Percentiles rank a stretch among this genome's conserved stretches.
phyloP scores from a whole-genome alignment of 2,113 vertebrate species.

The Sturnus vulgaris region DNA sequence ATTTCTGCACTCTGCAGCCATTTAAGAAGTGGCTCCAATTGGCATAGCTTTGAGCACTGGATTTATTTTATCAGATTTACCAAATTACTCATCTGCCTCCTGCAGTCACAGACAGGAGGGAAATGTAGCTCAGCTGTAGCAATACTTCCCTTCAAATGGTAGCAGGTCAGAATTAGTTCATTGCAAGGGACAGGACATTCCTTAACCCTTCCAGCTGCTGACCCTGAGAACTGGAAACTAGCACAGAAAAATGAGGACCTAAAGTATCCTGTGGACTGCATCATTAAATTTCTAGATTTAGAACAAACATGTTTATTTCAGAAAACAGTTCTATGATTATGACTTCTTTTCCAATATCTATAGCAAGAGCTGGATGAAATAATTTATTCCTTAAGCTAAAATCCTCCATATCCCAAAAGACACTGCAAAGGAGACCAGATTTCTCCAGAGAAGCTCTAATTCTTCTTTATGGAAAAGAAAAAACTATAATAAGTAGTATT shows the following conservation, averaged over 20 bases:
- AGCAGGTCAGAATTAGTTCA: not conserved
- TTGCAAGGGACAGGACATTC: not conserved
- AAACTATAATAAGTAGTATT: not conserved
- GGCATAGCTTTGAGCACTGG: not conserved
- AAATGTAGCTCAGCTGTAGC: not conserved
- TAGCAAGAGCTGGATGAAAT: not conserved
- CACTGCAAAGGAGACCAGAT: not conserved
- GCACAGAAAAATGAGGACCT: not conserved
- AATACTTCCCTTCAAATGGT: not conserved
- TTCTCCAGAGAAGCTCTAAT: not conserved
- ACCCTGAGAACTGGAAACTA: not conserved
- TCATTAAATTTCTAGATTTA: not conserved
- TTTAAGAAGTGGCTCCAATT: not conserved
- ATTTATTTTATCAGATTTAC: not conserved
- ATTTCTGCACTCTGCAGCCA: not conserved
- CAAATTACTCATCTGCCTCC: not conserved
- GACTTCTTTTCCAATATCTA: not conserved
- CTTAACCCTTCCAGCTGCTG: not conserved
- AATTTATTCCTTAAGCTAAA: not conserved
- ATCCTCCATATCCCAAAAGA: not conserved
- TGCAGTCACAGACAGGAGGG: not conserved
- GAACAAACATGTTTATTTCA: not conserved
- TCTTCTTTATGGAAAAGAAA: not conserved
- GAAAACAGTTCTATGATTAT: not conserved
- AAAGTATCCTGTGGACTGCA: not conserved